These are phyloP conservation scores for Halocynthia aurantium DNA, from an alignment of 23 tunicate species.

Conservation along the genomic window DNA sequence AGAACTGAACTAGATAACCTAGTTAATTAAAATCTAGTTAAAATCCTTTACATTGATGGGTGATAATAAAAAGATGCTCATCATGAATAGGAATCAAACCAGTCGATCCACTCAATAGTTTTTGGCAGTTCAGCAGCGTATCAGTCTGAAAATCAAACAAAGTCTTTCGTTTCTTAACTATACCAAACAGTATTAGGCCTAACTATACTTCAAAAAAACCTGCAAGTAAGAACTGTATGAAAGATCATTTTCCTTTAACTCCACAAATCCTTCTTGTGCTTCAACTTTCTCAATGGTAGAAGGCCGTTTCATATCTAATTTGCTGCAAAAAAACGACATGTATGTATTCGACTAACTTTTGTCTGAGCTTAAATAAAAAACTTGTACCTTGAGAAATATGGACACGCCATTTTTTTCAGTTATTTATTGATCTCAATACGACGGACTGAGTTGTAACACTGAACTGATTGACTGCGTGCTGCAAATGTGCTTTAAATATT, in stretches of 20 bases:
- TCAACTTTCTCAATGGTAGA: conserved; percentile 1
- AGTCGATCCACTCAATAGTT: conserved; percentile 22
- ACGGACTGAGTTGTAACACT: too few relatives aligned
- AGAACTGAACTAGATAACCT: background rate
- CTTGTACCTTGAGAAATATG: background rate
- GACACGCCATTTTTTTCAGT: background rate
- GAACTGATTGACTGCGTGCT: too few relatives aligned
- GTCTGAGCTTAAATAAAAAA: background rate
- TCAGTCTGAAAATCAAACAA: conserved; percentile 19
- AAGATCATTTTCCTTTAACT: background rate
- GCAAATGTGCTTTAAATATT: too few relatives aligned
- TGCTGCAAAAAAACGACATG: too few relatives aligned
- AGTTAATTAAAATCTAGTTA: background rate
- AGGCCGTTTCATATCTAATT: background rate
- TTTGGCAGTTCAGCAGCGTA: conserved; percentile 35
- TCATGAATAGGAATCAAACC: conserved; percentile 71
- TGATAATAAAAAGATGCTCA: conserved; percentile 73
- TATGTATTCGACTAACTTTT: too few relatives aligned
- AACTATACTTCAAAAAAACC: background rate
- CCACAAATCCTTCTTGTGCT: background rate
- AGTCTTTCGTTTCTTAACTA: background rate
- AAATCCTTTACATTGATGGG: conserved; percentile 52
- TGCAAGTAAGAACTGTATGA: background rate
- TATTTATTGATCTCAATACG: too few relatives aligned
- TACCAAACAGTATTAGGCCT: background rate